These are phyloP conservation scores for Pentalonia nigronervosa DNA, from an alignment of 1,140 invertebrate species.

Conservation along the genomic window DNA sequence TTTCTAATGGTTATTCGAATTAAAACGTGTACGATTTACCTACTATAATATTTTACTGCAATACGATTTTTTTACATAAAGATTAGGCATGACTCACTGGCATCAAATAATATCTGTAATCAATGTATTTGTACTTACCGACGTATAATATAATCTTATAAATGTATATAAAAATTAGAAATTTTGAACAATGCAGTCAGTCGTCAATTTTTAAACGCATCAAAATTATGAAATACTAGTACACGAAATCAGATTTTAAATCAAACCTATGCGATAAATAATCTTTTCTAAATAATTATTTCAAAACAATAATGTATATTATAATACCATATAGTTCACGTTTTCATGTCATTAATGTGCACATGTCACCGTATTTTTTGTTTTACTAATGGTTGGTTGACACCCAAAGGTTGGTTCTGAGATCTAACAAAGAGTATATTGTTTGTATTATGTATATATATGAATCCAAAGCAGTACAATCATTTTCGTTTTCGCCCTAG, in stretches of 20 bases:
- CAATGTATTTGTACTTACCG: not conserved
- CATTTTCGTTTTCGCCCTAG: not conserved
- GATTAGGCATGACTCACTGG: not conserved
- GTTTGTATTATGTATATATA: not conserved
- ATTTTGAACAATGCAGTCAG: accelerated
- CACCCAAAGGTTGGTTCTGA: not conserved
- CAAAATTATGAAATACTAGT: not conserved
- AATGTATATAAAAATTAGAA: not conserved
- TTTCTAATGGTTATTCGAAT: not conserved
- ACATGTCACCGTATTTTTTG: not conserved
- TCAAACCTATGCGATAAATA: not conserved
- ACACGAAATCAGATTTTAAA: not conserved
- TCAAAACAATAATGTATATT: not conserved
- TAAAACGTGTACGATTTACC: not conserved
- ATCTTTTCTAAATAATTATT: not conserved
- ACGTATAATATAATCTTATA: not conserved
- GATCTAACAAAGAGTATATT: not conserved
- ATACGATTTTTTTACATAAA: not conserved
- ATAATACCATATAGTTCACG: not conserved
- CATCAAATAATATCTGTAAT: not conserved
- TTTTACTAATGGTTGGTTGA: not conserved
- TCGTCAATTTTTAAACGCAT: not conserved
- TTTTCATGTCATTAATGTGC: not conserved
- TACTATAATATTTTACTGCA: not conserved
- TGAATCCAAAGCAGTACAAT: not conserved